Conservation (phyloP, 1,140 invertebrate species). For the Aporrectodea caliginosa region DNA sequence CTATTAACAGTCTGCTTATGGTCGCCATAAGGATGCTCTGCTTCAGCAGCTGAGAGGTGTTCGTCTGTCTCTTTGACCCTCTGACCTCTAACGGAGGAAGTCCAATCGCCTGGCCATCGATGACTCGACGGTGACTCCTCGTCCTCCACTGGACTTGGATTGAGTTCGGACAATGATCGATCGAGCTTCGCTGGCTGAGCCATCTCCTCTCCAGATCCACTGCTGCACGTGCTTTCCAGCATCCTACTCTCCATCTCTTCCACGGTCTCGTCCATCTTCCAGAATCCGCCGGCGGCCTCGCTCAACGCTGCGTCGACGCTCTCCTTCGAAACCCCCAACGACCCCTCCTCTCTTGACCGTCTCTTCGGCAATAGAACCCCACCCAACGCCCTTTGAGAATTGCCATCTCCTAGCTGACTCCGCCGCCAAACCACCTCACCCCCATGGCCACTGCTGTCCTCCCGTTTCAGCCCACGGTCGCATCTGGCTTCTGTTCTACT, state of each 20-base stretch:
- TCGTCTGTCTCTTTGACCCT: too few species aligned
- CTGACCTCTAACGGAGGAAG: too few species aligned
- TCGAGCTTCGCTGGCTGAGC: conserved; percentile 18
- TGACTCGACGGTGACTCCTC: too few species aligned
- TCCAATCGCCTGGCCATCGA: too few species aligned
- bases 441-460: not conserved
- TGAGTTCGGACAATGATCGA: too few species aligned
- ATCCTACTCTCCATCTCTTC: not conserved
- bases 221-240: conserved; percentile 28
- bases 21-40: too few species aligned
- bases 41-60: too few species aligned
- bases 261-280: not conserved
- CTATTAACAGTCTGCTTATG: too few species aligned
- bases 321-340: conserved; percentile 16
- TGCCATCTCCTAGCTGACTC: not conserved
- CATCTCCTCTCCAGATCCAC: conserved; percentile 28
- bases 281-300: conserved; percentile 9
- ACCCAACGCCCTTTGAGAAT: not conserved
- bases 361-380: conserved; percentile 22
- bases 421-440: not conserved
- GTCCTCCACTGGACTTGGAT: too few species aligned
- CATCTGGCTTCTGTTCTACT: too few species aligned
- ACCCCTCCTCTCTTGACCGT: conserved; percentile 20
- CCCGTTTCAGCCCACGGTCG: not conserved
- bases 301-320: conserved; percentile 5